Evolutionary conservation across 2,797 vertebrate species (phyloP).

Genomic region (Oreortyx pictus): DNA sequence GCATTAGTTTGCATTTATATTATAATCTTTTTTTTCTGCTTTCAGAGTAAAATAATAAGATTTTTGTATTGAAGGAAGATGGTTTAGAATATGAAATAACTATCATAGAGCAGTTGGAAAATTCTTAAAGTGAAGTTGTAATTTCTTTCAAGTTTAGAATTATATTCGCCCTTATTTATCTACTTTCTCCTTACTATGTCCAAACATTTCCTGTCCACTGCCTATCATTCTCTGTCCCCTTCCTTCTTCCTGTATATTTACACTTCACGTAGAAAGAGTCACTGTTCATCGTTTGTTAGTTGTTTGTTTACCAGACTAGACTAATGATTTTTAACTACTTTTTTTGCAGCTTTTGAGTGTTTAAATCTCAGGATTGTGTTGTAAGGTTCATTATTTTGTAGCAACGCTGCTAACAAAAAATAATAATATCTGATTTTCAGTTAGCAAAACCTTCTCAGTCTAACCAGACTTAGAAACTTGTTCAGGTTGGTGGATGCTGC

Average conservation of each 20-base stretch:
- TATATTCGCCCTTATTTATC: background rate
- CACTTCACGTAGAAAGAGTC: background rate
- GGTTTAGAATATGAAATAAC: background rate
- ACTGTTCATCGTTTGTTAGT: background rate
- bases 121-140: background rate
- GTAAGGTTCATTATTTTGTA: background rate
- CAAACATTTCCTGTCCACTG: background rate
- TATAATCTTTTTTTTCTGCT: too few species aligned
- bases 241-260: background rate
- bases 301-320: background rate
- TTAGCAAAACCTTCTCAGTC: background rate
- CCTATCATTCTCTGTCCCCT: background rate
- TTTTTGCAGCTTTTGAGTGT: background rate
- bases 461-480: background rate
- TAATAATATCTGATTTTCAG: background rate
- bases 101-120: background rate
- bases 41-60: too few species aligned
- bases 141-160: background rate
- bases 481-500: background rate
- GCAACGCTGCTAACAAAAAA: background rate
- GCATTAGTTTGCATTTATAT: too few species aligned
- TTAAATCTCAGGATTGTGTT: background rate
- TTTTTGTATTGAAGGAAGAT: background rate
- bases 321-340: background rate
- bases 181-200: background rate